phyloP scores from a whole-genome alignment of 2,113 vertebrate genomes.

The Alethe diademata region DNA sequence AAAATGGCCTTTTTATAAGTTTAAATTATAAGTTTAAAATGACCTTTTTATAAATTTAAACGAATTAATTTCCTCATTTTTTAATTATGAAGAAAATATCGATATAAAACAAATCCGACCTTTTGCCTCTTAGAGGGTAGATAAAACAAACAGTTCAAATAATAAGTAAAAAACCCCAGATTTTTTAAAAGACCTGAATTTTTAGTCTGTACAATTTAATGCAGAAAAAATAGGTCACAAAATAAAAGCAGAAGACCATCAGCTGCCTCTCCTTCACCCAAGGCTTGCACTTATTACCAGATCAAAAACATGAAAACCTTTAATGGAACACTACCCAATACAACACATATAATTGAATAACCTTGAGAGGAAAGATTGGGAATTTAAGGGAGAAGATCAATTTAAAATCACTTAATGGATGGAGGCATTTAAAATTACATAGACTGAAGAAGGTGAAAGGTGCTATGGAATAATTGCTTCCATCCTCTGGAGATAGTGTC shows the following conservation, averaged over 20 bases:
- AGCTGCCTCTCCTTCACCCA: background rate
- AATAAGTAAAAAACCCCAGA: background rate
- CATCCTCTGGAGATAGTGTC: constrained; percentile 26
- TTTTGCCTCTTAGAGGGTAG: background rate
- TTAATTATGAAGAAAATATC: background rate
- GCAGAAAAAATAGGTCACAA: background rate
- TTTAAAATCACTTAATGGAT: constrained; percentile 63
- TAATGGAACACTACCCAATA: constrained; percentile 5
- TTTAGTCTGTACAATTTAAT: background rate
- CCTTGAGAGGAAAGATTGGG: constrained; percentile 41
- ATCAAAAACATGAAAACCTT: constrained; percentile 7
- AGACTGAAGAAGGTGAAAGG: constrained; percentile 53
- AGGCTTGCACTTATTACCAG: background rate
- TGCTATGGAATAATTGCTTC: constrained; percentile 55
- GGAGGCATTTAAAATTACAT: constrained; percentile 53
- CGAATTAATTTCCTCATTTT: background rate
- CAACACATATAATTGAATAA: constrained; percentile 58
- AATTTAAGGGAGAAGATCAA: constrained; percentile 51
- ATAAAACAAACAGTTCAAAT: background rate
- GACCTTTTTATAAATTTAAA: background rate
- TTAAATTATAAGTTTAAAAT: background rate
- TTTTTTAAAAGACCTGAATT: background rate
- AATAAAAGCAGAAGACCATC: background rate
- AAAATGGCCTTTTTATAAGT: background rate
- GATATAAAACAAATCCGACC: background rate